These are phyloP conservation scores for Suncus etruscus DNA, from an alignment of 2,113 vertebrate species.

Conservation along the genomic window DNA sequence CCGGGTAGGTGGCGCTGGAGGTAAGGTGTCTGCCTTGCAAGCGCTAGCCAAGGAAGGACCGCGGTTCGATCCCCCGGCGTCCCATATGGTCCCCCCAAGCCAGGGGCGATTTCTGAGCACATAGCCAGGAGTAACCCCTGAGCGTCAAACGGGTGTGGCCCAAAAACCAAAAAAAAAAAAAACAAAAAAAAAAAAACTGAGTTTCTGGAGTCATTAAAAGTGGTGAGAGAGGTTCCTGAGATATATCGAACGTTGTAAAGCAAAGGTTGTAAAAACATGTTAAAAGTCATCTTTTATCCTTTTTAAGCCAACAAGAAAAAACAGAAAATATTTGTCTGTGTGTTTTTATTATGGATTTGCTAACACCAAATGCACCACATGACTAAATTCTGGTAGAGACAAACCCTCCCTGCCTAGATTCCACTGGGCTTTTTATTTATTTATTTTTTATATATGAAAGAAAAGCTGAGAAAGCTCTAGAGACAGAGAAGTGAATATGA, in stretches of 20 bases:
- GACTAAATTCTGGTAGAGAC: not conserved
- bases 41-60: no score
- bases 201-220: not conserved
- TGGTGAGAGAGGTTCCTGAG: not conserved
- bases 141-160: no score
- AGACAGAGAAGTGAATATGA: not conserved
- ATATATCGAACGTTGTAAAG: not conserved
- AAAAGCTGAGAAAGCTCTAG: not conserved
- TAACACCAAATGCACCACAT: not conserved
- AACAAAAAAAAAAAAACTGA: no score
- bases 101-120: no score
- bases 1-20: no score
- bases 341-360: not conserved
- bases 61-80: no score
- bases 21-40: no score
- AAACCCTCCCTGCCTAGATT: not conserved
- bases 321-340: not conserved
- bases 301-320: not conserved
- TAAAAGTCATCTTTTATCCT: slow-evolving; percentile 8
- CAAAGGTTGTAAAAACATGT: not conserved
- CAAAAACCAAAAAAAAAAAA: no score
- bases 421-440: no score
- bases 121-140: no score
- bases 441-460: not conserved
- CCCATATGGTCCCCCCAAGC: no score